Percentiles rank a stretch among this genome's conserved stretches.
phyloP scores from a whole-genome alignment of 37 sponge, comb jelly and placozoan species.

The Halichondria panicea region DNA sequence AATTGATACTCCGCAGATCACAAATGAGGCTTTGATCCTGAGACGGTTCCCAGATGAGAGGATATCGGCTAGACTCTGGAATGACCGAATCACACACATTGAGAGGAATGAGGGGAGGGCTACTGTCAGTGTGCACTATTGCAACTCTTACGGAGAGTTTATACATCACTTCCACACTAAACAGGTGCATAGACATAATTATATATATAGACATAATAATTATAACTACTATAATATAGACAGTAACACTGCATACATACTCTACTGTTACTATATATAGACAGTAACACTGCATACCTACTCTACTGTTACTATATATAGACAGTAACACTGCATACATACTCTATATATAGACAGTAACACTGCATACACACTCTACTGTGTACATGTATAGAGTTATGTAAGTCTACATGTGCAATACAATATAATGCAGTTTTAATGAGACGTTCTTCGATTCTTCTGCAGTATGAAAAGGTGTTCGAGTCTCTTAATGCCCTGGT shows the following conservation, averaged over 20 bases:
- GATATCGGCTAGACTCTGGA: conserved; percentile 56
- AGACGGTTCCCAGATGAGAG: conserved; percentile 53
- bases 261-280: too few relatives aligned
- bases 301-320: too few relatives aligned
- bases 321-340: too few relatives aligned
- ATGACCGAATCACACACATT: conserved; percentile 41
- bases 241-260: background rate
- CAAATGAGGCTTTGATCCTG: conserved; percentile 44
- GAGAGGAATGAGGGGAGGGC: background rate
- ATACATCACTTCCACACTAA: conserved; percentile 69
- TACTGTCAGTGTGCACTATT: conserved; percentile 35
- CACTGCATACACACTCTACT: background rate
- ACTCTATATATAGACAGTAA: too few relatives aligned
- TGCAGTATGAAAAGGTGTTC: conserved; percentile 31
- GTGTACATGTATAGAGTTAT: too few relatives aligned
- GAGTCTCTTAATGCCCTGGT: conserved; percentile 27
- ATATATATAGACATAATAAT: background rate
- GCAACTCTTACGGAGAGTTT: conserved; percentile 16
- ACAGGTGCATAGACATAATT: conserved; percentile 15
- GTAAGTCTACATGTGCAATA: too few relatives aligned
- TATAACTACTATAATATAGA: too few relatives aligned
- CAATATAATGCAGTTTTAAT: too few relatives aligned
- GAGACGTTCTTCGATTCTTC: background rate
- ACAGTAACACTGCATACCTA: background rate
- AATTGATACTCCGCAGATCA: conserved; percentile 22